These are phyloP conservation scores for Murina feae DNA, from an alignment of 2,113 vertebrate species.

Conservation along the genomic window DNA sequence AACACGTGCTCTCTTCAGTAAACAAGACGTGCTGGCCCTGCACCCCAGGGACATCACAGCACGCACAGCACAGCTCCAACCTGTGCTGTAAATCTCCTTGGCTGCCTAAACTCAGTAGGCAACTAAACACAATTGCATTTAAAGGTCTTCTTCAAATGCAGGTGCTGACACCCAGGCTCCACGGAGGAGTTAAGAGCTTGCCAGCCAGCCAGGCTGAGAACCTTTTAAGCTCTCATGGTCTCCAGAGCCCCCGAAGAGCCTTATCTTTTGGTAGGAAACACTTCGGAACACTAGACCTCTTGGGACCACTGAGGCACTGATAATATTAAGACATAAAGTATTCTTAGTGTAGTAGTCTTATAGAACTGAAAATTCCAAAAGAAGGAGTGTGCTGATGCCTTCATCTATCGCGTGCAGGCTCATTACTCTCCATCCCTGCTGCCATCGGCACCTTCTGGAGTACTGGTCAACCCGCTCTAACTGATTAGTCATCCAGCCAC, in stretches of 20 bases:
- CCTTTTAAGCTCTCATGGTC: not conserved
- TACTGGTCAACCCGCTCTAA: not conserved
- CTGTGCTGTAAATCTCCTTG: not conserved
- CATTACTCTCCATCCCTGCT: fast-evolving
- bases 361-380: not conserved
- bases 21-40: not conserved
- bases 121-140: not conserved
- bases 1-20: not conserved
- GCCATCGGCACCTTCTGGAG: fast-evolving
- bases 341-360: not conserved
- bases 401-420: fast-evolving
- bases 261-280: not conserved
- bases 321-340: not conserved
- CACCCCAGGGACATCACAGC: not conserved
- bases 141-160: not conserved
- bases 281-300: not conserved
- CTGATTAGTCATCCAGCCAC: not conserved
- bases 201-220: not conserved
- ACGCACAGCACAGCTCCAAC: not conserved
- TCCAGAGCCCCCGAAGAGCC: not conserved
- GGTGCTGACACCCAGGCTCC: not conserved
- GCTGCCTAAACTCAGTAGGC: not conserved
- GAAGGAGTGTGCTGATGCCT: fast-evolving
- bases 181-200: fast-evolving
- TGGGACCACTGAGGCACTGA: not conserved